Conservation (phyloP, 2,888 invertebrate species). For the Athripsodes cinereus region DNA sequence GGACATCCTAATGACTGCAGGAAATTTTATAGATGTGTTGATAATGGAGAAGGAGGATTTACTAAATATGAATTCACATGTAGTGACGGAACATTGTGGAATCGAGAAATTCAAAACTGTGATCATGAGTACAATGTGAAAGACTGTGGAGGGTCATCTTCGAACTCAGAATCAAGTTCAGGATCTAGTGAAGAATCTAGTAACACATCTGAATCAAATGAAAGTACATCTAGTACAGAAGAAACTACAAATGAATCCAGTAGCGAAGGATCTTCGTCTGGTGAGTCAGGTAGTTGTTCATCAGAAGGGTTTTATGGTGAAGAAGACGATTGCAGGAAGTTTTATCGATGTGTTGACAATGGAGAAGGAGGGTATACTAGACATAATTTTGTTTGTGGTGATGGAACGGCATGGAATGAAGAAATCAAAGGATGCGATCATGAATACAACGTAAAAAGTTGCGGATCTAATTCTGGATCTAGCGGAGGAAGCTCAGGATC, state of each 20-base stretch:
- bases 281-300: neutral
- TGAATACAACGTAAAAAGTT: slow-evolving; percentile 41
- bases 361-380: slow-evolving; percentile 44
- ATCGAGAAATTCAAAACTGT: slow-evolving; percentile 41
- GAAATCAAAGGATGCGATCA: slow-evolving; percentile 50
- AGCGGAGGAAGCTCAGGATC: neutral
- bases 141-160: neutral
- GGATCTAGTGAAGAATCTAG: neutral
- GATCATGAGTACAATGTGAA: slow-evolving; percentile 40
- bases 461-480: slow-evolving; percentile 24
- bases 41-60: slow-evolving; percentile 52
- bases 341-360: slow-evolving; percentile 47
- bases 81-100: slow-evolving; percentile 63
- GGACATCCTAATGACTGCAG: slow-evolving; percentile 62
- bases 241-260: slow-evolving; percentile 8
- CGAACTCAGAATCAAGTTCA: neutral
- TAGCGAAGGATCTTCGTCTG: slow-evolving; percentile 6
- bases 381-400: slow-evolving; percentile 51
- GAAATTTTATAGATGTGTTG: slow-evolving; percentile 73
- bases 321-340: slow-evolving; percentile 44
- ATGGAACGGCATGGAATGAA: slow-evolving; percentile 55
- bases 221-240: neutral
- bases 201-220: neutral
- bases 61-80: slow-evolving; percentile 67
- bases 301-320: slow-evolving; percentile 45